Base-by-base conservation (phyloP, 2,888 invertebrate genomes). In the Pristionchus arcanus region DNA sequence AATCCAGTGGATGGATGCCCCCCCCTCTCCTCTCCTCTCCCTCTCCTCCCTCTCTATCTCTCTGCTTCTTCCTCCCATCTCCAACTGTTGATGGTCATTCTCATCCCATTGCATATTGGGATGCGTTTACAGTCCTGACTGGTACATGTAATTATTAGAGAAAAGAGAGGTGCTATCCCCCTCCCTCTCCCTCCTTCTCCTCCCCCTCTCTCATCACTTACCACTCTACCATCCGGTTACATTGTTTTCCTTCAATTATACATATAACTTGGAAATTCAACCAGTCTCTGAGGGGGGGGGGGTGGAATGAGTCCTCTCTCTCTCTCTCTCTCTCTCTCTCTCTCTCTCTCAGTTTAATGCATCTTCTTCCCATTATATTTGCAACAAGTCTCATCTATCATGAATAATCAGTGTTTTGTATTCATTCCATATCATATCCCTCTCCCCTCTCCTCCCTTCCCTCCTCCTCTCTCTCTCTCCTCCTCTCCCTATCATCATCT, bases 211-310 rank as follows among this genome's bases (percentile, higher is more conserved):
- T 77, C 53, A n/a, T 31, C 37, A 15, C 87, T 34, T 87, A 53
- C 49, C 87, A 85, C 28, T 11, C 21, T 37, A 25, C 25, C 88
- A 88, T 88, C 88, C 88, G 88, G 88, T 88, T 88, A 71, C 88
- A 88, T 88, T 88, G 88, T 88, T 88, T 88, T 88, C 88, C 74
- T 74, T 88, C 88, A 88, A 88, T 88, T 88, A 88, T 86, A 88
- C 74, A 88, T 55, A 88, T 88, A 74, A 68, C 88, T 74, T 88
- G 88, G 71, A 88, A 88, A 88, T 71, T 88, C 88, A 31, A 71
- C 88, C 88, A 88, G 88, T 88, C 71, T 53, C 34, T n/a, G 15
- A 21, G 2, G n/a, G 28, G n/a, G 68, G 68, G 68, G 68, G 31
- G 31, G 11, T 68, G 68, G 31, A 16, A 28, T 31, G 68, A 68